Conservation (phyloP, 1,140 invertebrate genomes). For the Micrasema longulum region DNA sequence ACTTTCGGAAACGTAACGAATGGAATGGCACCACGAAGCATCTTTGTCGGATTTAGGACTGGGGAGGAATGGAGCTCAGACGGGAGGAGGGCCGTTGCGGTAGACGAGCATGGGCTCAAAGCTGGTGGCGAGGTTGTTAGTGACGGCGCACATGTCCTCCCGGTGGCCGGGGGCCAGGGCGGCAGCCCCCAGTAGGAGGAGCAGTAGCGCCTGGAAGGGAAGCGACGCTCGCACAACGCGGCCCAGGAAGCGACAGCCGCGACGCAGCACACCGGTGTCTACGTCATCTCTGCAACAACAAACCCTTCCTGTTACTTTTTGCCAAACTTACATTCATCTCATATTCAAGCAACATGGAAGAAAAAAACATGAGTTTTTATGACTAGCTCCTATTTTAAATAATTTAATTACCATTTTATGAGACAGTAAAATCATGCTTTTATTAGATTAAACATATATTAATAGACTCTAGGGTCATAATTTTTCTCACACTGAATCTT, state of each 20-base stretch:
- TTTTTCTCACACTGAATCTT: no score
- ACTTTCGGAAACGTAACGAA: not conserved
- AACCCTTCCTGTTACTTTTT: not conserved
- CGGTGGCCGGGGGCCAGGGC: conserved; percentile 87
- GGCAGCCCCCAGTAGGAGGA: conserved; percentile 88
- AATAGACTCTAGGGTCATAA: no score
- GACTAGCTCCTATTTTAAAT: no score
- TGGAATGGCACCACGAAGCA: no score
- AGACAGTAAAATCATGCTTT: no score
- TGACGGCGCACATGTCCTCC: conserved; percentile 85
- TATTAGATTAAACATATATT: no score
- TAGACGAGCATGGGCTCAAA: conserved; percentile 89
- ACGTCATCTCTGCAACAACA: conserved; percentile 64
- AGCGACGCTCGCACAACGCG: conserved; percentile 90
- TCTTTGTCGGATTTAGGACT: no score
- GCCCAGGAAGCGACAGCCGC: conserved; percentile 84
- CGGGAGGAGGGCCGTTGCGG: conserved; percentile 89
- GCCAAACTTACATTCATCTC: no score
- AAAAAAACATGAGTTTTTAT: no score
- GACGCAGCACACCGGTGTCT: conserved; percentile 75
- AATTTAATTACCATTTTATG: no score
- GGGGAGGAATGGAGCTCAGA: conserved; percentile 66
- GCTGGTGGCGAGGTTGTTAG: conserved; percentile 83
- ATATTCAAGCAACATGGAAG: no score
- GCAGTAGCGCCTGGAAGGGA: conserved; percentile 90